Conservation (phyloP, 2,888 invertebrate genomes). For the Drosophila austrosaltans region DNA sequence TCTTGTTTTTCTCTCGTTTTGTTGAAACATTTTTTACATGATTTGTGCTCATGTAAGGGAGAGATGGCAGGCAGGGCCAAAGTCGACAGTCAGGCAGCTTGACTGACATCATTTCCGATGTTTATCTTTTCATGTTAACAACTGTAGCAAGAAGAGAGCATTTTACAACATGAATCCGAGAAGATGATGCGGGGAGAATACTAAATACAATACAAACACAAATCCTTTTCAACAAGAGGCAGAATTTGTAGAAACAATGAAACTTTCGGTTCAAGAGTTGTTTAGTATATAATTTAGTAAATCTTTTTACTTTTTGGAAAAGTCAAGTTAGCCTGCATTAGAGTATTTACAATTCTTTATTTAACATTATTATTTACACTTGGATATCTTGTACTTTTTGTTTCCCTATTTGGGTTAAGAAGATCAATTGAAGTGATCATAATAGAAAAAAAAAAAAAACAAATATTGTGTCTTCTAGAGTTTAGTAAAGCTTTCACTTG, state of each 20-base stretch:
- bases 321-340: neutral
- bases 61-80: slow-evolving; percentile 20
- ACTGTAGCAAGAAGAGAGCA: slow-evolving; percentile 40
- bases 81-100: slow-evolving; percentile 44
- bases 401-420: neutral
- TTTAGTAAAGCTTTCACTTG: slow-evolving; percentile 70
- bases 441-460: neutral
- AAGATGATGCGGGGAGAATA: neutral
- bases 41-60: slow-evolving; percentile 30
- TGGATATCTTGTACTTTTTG: neutral
- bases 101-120: slow-evolving; percentile 80
- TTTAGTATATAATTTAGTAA: neutral
- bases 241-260: slow-evolving; percentile 24
- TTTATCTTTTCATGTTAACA: slow-evolving; percentile 78
- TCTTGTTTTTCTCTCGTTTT: slow-evolving; percentile 34
- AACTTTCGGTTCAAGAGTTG: slow-evolving; percentile 32
- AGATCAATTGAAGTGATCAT: slow-evolving; percentile 8
- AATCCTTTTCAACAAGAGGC: slow-evolving; percentile 13
- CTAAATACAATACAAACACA: neutral
- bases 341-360: neutral
- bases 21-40: slow-evolving; percentile 39
- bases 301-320: neutral
- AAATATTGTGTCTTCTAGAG: slow-evolving; percentile 50
- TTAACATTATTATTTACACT: neutral
- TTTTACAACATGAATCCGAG: slow-evolving; percentile 37